Evolutionary conservation across 2,797 vertebrate species (phyloP), one percentile per base, ranked within the genome.

Genomic region (Parotocinclus haroldoi): DNA sequence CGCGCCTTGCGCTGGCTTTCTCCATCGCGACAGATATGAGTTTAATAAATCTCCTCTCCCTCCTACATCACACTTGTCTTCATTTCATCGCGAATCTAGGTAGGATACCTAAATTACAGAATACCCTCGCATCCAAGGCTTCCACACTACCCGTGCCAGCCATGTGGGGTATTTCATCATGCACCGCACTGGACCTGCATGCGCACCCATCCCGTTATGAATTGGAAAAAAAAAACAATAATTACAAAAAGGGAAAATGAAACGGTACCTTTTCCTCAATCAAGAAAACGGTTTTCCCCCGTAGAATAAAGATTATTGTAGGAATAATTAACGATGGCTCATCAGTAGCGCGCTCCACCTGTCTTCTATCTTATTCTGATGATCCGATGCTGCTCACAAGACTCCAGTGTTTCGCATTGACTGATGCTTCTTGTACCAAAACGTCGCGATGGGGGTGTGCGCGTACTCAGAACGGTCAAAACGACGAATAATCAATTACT

Each of bases 81-180:
- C 4, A 36, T 48, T 37, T 10, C 1, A 2, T 53, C 13, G 19
- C 0, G 45, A 3, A 9, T 12, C 7, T 44, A 42, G 40, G 9
- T 8, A 42, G 4, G 38, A 40, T 40, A n/a, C n/a, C n/a, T n/a
- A n/a, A 27, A 27, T 27, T 27, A 27, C 27, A 42, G 13, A 37
- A 46, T 16, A 55, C 9, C 7, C 19, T 10, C 10, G 5, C 42
- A 42, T 36, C 37, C 27, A 27, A 27, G 27, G 27, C 5, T 27
- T 27, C 27, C 27, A 27, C 14, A 54, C n/a, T 53, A 38, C 78
- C 63, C 52, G 12, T 62, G 46, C 71, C 83, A 16, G 77, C 81
- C 80, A 62, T 78, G 80, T 75, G 79, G 67, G 58, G 59, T 81
- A 72, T 89, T 91, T 91, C 89, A 91, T 92, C 89, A 89, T 89